Base-by-base conservation (phyloP, 2,888 invertebrate genomes). In the Calameuta filiformis region DNA sequence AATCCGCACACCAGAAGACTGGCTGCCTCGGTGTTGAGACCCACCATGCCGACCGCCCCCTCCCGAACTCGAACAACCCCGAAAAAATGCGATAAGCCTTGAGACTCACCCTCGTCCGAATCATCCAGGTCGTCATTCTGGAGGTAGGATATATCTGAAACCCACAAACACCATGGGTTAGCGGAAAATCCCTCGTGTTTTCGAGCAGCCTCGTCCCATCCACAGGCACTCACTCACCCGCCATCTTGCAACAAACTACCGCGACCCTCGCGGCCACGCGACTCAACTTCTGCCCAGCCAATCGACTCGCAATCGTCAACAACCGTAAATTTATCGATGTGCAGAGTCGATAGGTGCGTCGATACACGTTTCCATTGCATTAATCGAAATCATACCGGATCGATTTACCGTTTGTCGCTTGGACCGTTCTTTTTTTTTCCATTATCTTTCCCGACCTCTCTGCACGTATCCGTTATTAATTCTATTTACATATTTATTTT, bases 161-260 rank as follows among this genome's bases (percentile, higher is more conserved):
- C 89, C 88, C 89, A 91, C 86, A 90, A 90, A 88, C 89, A 88
- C 88, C 85, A 87, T 87, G 86, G 86, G 87, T 90, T 90, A 90
- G 87, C 84, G 83, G 85, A 85, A 84, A 87, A 87, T 87, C 86
- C 88, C 89, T 90, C 88, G 88, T 90, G 89, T 89, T 90, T 89
- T 89, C 80, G 80, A 81, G 85, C 87, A 88, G 86, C 84, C 84
- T 88, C 85, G 86, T 88, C 86, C 86, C 87, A 85, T 88, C 87
- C 87, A 87, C 88, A 86, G 87, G 86, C 90, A 90, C 89, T 88
- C 90, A 91, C 91, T 91, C 91, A 91, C 91, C 91, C 91, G 91
- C 91, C 91, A 91, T 91, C 87, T 91, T 91, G 90, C 87, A 90
- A 90, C 91, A 91, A 91, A 91, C 91, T 90, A 85, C 85, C 79